Percentiles rank a stretch among this genome's conserved stretches.
Evolutionary conservation across 2,797 vertebrate genomes (phyloP).

Genomic region (Sus cebifrons): DNA sequence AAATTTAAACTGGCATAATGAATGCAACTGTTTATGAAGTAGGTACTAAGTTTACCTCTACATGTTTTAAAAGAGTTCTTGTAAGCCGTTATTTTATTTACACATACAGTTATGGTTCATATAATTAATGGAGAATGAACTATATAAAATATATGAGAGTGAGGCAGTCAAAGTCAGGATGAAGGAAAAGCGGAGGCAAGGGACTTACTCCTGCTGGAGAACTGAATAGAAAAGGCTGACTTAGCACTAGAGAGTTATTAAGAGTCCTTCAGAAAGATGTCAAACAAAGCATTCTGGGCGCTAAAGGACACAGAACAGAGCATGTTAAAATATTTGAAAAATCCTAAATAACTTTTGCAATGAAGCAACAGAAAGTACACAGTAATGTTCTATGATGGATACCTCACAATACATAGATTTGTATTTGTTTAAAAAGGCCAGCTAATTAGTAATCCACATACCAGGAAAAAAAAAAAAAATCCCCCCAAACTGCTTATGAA

Average conservation of each 20-base stretch:
- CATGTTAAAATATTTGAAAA: not conserved
- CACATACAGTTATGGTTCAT: not conserved
- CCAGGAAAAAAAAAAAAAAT: not conserved
- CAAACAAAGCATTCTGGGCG: not conserved
- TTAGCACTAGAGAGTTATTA: not conserved
- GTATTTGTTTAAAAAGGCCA: not conserved
- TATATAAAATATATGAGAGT: not conserved
- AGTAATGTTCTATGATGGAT: not conserved
- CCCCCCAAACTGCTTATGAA: no score
- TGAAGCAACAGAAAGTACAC: not conserved
- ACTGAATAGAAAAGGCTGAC: not conserved
- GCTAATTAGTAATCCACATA: not conserved
- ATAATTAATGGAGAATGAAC: not conserved
- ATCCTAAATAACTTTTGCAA: not conserved
- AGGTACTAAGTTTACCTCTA: not conserved
- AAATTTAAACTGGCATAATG: not conserved
- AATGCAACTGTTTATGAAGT: no score
- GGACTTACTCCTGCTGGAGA: not conserved
- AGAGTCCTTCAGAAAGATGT: not conserved
- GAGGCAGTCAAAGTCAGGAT: not conserved
- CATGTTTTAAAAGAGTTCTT: not conserved
- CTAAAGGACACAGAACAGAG: not conserved
- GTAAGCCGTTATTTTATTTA: not conserved
- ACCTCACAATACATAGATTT: not conserved
- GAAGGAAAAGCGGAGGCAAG: not conserved